These are phyloP conservation scores for Aphidius gifuensis DNA, from an alignment of 1,140 invertebrate genomes.

Conservation along the genomic window DNA sequence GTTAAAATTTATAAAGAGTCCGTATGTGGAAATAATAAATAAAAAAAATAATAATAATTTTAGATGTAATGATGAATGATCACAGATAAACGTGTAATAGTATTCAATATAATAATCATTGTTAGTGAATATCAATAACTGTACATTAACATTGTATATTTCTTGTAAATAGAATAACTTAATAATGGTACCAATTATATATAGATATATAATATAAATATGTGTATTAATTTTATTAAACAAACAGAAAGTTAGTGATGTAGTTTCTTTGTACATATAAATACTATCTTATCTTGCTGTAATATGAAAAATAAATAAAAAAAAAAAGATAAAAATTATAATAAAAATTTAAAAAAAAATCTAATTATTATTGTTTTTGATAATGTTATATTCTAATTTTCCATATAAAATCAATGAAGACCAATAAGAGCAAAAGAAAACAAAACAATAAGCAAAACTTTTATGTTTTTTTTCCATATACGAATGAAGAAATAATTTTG, in stretches of 20 bases:
- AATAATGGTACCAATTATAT: slow-evolving; percentile 27
- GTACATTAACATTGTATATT: slow-evolving; percentile 33
- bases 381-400: too few species aligned
- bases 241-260: slow-evolving; percentile 18
- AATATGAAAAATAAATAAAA: slow-evolving; percentile 24
- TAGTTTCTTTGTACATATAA: slow-evolving; percentile 30
- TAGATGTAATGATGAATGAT: slow-evolving; percentile 4
- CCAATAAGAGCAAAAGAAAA: too few species aligned
- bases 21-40: slow-evolving; percentile 32
- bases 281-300: slow-evolving; percentile 24
- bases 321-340: background rate
- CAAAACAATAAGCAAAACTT: too few species aligned
- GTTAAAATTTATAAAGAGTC: background rate
- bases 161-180: slow-evolving; percentile 31
- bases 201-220: slow-evolving; percentile 24
- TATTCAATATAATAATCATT: slow-evolving; percentile 21
- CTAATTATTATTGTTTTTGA: too few species aligned
- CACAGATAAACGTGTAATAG: slow-evolving; percentile 2
- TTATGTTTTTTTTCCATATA: too few species aligned
- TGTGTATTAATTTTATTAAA: slow-evolving; percentile 29
- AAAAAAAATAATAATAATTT: background rate
- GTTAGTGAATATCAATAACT: slow-evolving; percentile 22
- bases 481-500: too few species aligned
- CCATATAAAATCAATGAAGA: too few species aligned
- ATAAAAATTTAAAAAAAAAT: slow-evolving; percentile 10